Percentiles rank a stretch among this genome's conserved stretches.
phyloP scores from a whole-genome alignment of 2,113 vertebrate genomes.

The Junco hyemalis region DNA sequence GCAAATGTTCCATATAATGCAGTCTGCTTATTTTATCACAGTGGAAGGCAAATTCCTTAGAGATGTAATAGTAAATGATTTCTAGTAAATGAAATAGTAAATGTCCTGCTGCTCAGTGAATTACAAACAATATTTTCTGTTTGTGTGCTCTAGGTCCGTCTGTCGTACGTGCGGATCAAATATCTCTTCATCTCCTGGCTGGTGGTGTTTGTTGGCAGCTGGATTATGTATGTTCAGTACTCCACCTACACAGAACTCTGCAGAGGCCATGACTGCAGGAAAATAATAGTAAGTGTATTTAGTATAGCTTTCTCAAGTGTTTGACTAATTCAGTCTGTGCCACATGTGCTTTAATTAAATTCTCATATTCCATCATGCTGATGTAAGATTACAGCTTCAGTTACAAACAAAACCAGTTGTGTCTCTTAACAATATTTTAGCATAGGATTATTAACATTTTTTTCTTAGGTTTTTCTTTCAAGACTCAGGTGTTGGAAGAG shows the following conservation, averaged over 20 bases:
- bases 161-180: conserved; percentile 91
- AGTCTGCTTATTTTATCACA: background rate
- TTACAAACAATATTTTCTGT: conserved; percentile 19
- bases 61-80: background rate
- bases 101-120: conserved; percentile 10
- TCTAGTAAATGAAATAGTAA: background rate
- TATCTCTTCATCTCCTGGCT: conserved; percentile 97
- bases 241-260: conserved; percentile 95
- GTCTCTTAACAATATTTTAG: background rate
- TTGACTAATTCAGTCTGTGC: background rate
- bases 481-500: background rate
- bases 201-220: conserved; percentile 94
- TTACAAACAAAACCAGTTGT: background rate
- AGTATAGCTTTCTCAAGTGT: background rate
- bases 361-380: background rate
- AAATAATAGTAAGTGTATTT: conserved; percentile 87
- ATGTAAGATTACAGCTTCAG: background rate
- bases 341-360: background rate
- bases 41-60: background rate
- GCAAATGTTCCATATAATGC: background rate
- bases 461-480: background rate
- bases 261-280: conserved; percentile 94
- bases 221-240: conserved; percentile 94
- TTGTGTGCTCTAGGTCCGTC: conserved; percentile 79
- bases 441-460: background rate